Percentiles rank a stretch among this genome's conserved stretches.
Conservation (phyloP, 2,113 vertebrate species). For the Thymallus thymallus region DNA sequence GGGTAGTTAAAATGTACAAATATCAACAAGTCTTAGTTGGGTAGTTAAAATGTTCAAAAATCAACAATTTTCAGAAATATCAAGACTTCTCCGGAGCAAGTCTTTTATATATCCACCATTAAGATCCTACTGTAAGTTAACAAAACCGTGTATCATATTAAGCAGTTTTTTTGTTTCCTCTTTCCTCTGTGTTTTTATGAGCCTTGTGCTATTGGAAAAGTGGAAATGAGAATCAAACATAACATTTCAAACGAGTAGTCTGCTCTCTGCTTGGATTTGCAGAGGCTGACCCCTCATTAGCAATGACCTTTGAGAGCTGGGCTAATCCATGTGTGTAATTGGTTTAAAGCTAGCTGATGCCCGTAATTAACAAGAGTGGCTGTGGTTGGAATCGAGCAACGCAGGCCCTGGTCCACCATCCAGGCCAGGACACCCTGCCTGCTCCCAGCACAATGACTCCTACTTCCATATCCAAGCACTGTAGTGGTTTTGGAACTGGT, state of each 20-base stretch:
- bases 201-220: slow-evolving; percentile 1
- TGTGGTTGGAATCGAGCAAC: slow-evolving; percentile 35
- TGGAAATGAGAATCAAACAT: slow-evolving; percentile 39
- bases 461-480: slow-evolving; percentile 20
- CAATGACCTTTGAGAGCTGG: slow-evolving; percentile 57
- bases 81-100: too few species aligned
- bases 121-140: neutral
- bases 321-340: slow-evolving; percentile 69
- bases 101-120: too few species aligned
- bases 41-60: too few species aligned
- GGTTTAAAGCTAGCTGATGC: slow-evolving; percentile 63
- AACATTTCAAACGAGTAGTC: slow-evolving; percentile 35
- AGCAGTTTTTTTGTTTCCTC: slow-evolving; percentile 30
- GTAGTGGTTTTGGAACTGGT: slow-evolving; percentile 36
- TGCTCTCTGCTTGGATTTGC: slow-evolving; percentile 12
- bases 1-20: too few species aligned
- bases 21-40: too few species aligned
- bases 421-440: slow-evolving; percentile 26
- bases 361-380: slow-evolving; percentile 55
- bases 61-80: too few species aligned
- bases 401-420: neutral
- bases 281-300: slow-evolving; percentile 64
- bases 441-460: slow-evolving; percentile 54
- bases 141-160: neutral
- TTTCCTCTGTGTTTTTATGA: slow-evolving; percentile 7